These are phyloP conservation scores for Diuraphis noxia DNA, from an alignment of 1,140 invertebrate genomes.

Conservation along the genomic window DNA sequence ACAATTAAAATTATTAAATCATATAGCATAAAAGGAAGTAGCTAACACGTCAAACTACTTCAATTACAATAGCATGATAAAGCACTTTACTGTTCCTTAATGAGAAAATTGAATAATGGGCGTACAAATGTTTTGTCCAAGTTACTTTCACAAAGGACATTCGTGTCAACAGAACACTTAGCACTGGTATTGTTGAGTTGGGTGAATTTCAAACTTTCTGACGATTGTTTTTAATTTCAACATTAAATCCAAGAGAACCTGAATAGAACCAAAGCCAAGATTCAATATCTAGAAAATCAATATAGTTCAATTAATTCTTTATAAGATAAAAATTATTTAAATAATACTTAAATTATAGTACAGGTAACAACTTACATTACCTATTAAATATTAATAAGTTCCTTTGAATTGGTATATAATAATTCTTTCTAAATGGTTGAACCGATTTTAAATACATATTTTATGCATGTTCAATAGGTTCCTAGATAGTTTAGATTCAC, in stretches of 20 bases:
- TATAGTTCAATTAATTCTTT: not conserved
- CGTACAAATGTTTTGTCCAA: not conserved
- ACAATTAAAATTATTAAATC: not conserved
- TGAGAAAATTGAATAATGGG: constrained; percentile 8
- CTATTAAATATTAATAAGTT: no score
- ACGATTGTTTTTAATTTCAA: not conserved
- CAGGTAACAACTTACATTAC: no score
- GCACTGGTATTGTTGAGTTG: not conserved
- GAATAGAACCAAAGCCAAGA: not conserved
- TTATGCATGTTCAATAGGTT: no score
- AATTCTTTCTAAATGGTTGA: no score
- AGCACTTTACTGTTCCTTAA: not conserved
- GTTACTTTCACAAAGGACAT: constrained; percentile 8
- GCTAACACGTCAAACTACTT: constrained; percentile 13
- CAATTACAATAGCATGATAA: not conserved
- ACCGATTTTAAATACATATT: no score
- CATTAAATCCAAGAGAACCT: not conserved
- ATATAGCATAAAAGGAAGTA: not conserved
- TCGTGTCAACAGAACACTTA: not conserved
- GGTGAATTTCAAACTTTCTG: constrained; percentile 13
- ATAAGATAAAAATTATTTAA: not conserved
- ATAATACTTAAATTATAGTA: no score
- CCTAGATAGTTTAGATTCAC: no score
- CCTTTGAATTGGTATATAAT: no score
- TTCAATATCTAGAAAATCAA: not conserved